Evolutionary conservation across 1,140 invertebrate genomes (phyloP), one percentile per base, ranked within the genome.

Genomic region (Rhopalosiphum padi): DNA sequence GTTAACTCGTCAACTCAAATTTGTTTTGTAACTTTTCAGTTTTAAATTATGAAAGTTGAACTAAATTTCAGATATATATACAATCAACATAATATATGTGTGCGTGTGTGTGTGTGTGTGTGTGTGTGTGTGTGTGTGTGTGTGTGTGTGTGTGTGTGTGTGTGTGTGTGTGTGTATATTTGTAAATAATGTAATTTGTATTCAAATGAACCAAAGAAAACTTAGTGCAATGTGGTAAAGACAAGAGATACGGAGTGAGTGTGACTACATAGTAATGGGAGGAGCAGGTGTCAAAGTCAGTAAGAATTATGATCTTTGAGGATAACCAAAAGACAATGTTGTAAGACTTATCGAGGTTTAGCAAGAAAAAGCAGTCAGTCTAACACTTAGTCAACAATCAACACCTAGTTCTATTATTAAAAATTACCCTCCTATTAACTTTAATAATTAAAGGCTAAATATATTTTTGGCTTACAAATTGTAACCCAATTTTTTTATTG

Each of bases 181-280:
- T 77, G 60, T 77, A 77, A 77, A 77, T 77, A 77, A 77, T 77
- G 60, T 77, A 15, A n/a, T n/a, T 77, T n/a, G 30, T 77, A 77
- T 77, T 77, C 60, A 77, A 77, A 77, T 77, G 60, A 77, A 77
- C 30, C 60, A 77, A 68, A n/a, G 60, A 77, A 77, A 77, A 77
- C 60, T 77, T 77, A 18, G n/a, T n/a, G 11, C n/a, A 11, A 68
- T 77, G 4, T 15, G 15, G 60, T 77, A 18, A 77, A 77, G 30
- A n/a, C n/a, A 15, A 77, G 18, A 77, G 15, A n/a, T 21, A 77
- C 15, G 60, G n/a, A 77, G 48, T 46, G 41, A 60, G 25, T 60
- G 30, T 77, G 60, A n/a, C 60, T n/a, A n/a, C 15, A 68, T 9
- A 68, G 11, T 9, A 18, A 77, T 77, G n/a, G 5, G 30, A 77